Conservation (phyloP, 2,888 invertebrate species). For the Ophioninae sp. region DNA sequence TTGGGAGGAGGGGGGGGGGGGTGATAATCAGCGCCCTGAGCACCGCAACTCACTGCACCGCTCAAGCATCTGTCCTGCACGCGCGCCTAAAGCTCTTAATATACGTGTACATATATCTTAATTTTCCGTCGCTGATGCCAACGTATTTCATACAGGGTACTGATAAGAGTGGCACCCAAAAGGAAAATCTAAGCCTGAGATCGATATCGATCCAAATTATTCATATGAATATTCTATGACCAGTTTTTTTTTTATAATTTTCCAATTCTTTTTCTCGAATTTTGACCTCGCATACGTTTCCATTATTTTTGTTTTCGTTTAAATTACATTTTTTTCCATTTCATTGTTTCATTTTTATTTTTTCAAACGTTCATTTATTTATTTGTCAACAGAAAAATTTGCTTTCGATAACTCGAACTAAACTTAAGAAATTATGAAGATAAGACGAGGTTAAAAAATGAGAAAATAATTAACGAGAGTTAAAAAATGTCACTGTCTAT, state of each 20-base stretch:
- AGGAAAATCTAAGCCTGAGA: neutral
- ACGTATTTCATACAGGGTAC: conserved; percentile 29
- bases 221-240: neutral
- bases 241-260: neutral
- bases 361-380: too few relatives aligned
- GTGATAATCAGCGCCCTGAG: conserved; percentile 75
- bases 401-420: too few relatives aligned
- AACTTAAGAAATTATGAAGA: too few relatives aligned
- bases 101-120: conserved; percentile 54
- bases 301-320: neutral
- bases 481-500: too few relatives aligned
- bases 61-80: conserved; percentile 80
- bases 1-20: conserved; percentile 46
- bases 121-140: conserved; percentile 55
- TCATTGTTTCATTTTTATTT: too few relatives aligned
- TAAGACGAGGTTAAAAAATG: too few relatives aligned
- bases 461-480: too few relatives aligned
- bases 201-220: neutral
- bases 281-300: neutral
- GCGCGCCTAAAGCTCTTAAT: conserved; percentile 75
- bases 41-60: conserved; percentile 80
- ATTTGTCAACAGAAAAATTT: too few relatives aligned
- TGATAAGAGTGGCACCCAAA: neutral
- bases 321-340: too few relatives aligned
- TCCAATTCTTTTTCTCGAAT: neutral